These are phyloP conservation scores for Pteruthius melanotis DNA, from an alignment of 2,113 vertebrate genomes.

Conservation along the genomic window DNA sequence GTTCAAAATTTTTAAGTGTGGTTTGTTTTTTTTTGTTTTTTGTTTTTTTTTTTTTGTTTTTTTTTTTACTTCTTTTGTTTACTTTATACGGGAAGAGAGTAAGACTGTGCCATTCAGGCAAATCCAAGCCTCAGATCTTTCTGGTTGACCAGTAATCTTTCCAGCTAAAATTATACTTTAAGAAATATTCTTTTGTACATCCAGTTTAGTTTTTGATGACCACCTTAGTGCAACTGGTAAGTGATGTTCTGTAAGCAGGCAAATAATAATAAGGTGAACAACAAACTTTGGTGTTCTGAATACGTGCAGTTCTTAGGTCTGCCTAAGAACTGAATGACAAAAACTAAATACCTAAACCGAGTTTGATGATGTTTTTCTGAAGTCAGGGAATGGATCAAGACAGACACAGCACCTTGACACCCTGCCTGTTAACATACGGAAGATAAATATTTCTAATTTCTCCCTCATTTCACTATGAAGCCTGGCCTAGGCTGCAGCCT, in stretches of 20 bases:
- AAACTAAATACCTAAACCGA: neutral
- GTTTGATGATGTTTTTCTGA: neutral
- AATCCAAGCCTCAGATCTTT: neutral
- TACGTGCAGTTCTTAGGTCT: neutral
- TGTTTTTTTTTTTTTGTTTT: neutral
- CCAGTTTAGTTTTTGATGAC: neutral
- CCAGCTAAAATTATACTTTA: neutral
- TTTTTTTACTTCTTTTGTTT: neutral
- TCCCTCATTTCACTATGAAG: neutral
- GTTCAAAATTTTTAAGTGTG: too few species aligned
- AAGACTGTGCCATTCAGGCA: neutral
- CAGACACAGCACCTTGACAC: neutral
- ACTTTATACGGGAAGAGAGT: neutral
- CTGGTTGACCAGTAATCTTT: neutral
- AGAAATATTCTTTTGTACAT: neutral
- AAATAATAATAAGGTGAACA: neutral
- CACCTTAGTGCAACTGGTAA: neutral
- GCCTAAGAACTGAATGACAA: neutral
- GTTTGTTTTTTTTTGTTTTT: too few species aligned
- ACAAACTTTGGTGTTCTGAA: neutral
- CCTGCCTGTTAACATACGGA: neutral
- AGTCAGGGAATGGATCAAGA: neutral
- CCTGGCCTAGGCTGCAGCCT: rapidly evolving
- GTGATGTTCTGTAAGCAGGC: neutral
- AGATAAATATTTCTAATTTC: neutral